Percentiles rank a stretch among this genome's conserved stretches.
These are phyloP conservation scores for Odontocolon sp. DNA, from an alignment of 2,888 invertebrate genomes.

Conservation along the genomic window DNA sequence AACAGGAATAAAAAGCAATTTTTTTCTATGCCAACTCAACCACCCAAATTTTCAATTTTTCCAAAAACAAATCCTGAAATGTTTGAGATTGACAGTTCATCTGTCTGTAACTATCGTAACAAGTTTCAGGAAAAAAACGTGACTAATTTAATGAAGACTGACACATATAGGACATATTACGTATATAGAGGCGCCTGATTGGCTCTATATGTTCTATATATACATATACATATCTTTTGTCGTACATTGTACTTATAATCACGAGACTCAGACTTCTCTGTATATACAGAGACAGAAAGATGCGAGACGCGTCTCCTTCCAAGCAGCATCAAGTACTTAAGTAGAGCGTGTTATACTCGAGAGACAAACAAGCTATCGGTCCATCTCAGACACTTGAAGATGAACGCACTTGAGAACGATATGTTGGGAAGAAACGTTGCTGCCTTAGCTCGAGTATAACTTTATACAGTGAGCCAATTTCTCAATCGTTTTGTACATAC, in stretches of 20 bases:
- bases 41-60: background rate
- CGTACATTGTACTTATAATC: background rate
- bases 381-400: conserved; percentile 51
- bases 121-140: too few species aligned
- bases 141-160: too few species aligned
- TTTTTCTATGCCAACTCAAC: too few species aligned
- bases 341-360: conserved; percentile 52
- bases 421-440: conserved; percentile 19
- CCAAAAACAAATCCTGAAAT: background rate
- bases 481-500: conserved; percentile 37
- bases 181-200: too few species aligned
- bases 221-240: background rate
- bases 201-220: too few species aligned
- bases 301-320: conserved; percentile 28
- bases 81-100: background rate
- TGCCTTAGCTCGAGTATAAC: conserved; percentile 1
- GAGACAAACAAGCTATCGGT: conserved; percentile 58
- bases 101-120: background rate
- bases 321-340: conserved; percentile 49
- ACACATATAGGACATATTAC: too few species aligned
- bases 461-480: conserved; percentile 26
- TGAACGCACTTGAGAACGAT: conserved; percentile 46
- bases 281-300: conserved; percentile 50
- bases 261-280: conserved; percentile 29
- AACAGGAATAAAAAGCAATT: background rate